phyloP scores from a whole-genome alignment of 1,140 invertebrate species.

The Spodoptera litura region DNA sequence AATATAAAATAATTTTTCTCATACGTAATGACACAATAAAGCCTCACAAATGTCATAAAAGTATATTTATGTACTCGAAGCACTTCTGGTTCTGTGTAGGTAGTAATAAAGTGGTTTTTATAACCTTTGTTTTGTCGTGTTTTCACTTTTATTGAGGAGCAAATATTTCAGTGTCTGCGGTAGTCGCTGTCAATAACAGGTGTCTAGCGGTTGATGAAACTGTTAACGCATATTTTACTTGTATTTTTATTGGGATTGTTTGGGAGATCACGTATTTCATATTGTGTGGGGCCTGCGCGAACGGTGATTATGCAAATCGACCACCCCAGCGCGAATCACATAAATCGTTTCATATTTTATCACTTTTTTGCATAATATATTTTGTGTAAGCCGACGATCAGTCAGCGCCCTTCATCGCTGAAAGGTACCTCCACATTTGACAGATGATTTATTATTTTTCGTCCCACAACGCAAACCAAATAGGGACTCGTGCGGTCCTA shows the following conservation, averaged over 20 bases:
- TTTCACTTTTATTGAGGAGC: slow-evolving; percentile 14
- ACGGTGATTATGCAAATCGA: slow-evolving; percentile 74
- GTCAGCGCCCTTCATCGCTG: slow-evolving; percentile 55
- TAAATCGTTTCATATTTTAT: slow-evolving; percentile 78
- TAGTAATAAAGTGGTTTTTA: slow-evolving; percentile 43
- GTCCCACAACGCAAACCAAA: slow-evolving; percentile 29
- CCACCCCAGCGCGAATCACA: slow-evolving; percentile 66
- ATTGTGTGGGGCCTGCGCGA: slow-evolving; percentile 57
- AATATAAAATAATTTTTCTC: slow-evolving; percentile 40
- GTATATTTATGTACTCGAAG: slow-evolving; percentile 29
- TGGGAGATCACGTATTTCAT: slow-evolving; percentile 70
- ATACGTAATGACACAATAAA: slow-evolving; percentile 40
- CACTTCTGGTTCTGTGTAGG: not conserved
- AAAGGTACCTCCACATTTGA: slow-evolving; percentile 61
- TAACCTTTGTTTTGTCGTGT: slow-evolving; percentile 29
- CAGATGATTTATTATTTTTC: slow-evolving; percentile 59
- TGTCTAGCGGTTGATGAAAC: slow-evolving; percentile 27
- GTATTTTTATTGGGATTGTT: slow-evolving; percentile 53
- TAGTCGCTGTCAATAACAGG: slow-evolving; percentile 7
- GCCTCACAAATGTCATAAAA: slow-evolving; percentile 37
- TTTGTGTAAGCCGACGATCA: slow-evolving; percentile 64
- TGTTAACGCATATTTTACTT: slow-evolving; percentile 47
- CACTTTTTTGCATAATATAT: slow-evolving; percentile 73
- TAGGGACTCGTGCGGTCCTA: not conserved
- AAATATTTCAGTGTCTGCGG: slow-evolving; percentile 5